Base-by-base conservation (phyloP, 2,888 invertebrate species). In the Torymus aiolomorphi region DNA sequence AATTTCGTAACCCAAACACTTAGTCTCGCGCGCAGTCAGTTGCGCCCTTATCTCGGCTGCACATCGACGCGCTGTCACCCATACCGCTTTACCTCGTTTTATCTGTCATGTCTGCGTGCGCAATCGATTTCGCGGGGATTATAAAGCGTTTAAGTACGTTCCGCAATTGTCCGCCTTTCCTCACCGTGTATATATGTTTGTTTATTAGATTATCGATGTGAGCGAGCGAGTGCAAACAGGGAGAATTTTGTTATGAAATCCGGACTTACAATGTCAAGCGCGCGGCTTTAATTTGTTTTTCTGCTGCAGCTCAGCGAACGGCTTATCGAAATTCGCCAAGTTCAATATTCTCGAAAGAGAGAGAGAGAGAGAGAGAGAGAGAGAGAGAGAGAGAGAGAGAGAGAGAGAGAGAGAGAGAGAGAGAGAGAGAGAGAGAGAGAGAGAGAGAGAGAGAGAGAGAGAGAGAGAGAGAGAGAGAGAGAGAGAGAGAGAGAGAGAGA, bases 1-100 rank as follows among this genome's bases (percentile, higher is more conserved):
- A 78, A 78, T 74, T 78, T 78, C 74, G 73, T 78, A 78, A 78
- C 62, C 42, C 61, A 51, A 69, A 69, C 56, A 69, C 61, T 59
- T 8, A 42, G 42, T 8, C 42, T 66, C 77, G 63, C 24, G 54
- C 59, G 18, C 24, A n/a, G 42, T 20, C 24, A n/a, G 42, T 20
- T n/a, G 52, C 12, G 16, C 10, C 63, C 51, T 67, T 78, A 66
- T 78, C 78, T 62, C 16, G 8, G 49, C 52, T n/a, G 20, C 59
- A 42, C 62, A 72, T 72, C 78, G 66, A 8, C 42, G 42, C 5
- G 42, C 42, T 42, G 42, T 42, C 42, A 10, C 42, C 42, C 8
- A 20, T 20, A 20, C 20, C 31, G 31, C 61, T 69, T 74, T 63
- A 62, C 78, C 73, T 49, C 73, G 56, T 62, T 54, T 78, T 74